Base-by-base conservation (phyloP, 2,888 invertebrate species). In the Limnephilus marmoratus region DNA sequence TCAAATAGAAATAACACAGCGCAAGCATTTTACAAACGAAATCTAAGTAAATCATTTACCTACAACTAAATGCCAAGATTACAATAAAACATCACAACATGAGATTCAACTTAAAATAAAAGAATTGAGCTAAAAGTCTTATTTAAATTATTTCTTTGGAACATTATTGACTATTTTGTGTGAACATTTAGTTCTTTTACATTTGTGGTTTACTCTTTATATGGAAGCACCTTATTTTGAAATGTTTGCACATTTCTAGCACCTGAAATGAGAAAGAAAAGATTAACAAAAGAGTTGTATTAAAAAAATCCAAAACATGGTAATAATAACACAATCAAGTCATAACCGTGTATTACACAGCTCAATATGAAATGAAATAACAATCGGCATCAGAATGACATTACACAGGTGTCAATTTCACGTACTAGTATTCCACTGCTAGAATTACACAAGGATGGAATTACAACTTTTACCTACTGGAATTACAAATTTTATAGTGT, bases 211-310 rank as follows among this genome's bases (percentile, higher is more conserved):
- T 80, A 89, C 88, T 95, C 94, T 96, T 96, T 94, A 96, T 96
- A 94, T 95, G 95, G 96, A 99, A 99, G 95, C 99, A 99, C 94
- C 98, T 96, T 94, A 99, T 98, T 94, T 97, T 97, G 95, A 99
- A 99, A 96, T 99, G 99, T 93, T 97, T 96, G 95, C 99, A 99
- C 99, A 99, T 99, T 96, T 99, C 98, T 94, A 97, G 97, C n/a
- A 99, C 98, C 98, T 98, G 96, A 92, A 92, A 93, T 53, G 45
- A 89, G 83, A 37, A 83, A 83, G n/a, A 24, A 83, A 31, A 83
- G 37, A 37, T 83, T 83, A 34, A 37, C 24, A 15, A 87, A 45
- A 87, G 68, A 49, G 53, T 49, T 29, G 15, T 86, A 13, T 53
- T 31, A 53, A 49, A 83, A 83, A 31, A 83, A 37, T n/a, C 34